Percentiles rank a stretch among this genome's conserved stretches.
Evolutionary conservation across 2,113 vertebrate genomes (phyloP).

Genomic region (Fregetta grallaria): DNA sequence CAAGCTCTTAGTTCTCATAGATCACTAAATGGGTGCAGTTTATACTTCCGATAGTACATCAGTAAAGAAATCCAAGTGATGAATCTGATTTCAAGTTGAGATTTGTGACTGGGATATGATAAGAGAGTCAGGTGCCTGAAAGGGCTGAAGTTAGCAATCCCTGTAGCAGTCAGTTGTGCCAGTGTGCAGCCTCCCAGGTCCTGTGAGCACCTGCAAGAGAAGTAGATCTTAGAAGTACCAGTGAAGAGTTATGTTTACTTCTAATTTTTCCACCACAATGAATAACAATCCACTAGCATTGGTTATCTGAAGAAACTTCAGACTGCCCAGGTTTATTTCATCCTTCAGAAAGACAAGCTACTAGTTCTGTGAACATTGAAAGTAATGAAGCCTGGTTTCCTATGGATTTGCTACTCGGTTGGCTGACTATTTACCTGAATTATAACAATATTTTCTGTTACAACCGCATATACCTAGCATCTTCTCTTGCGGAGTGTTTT

Average conservation of each 20-base stretch:
- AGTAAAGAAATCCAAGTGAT: slow-evolving; percentile 3
- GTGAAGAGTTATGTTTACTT: neutral
- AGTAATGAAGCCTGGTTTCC: neutral
- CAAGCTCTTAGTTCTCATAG: neutral
- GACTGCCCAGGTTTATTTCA: neutral
- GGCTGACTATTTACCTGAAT: neutral
- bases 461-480: neutral
- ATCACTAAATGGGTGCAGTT: neutral
- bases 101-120: neutral
- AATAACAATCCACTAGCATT: neutral
- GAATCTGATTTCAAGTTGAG: neutral
- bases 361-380: neutral
- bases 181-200: neutral
- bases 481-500: neutral
- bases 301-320: neutral
- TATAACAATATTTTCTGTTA: neutral
- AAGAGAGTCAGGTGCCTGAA: neutral
- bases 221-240: neutral
- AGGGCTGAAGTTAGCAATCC: neutral
- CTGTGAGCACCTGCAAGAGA: neutral
- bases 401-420: neutral
- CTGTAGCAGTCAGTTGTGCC: neutral
- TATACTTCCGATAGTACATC: neutral
- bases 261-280: neutral
- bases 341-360: neutral